A percentile compares a stretch with the other conserved stretches of the same genome.
Evolutionary conservation across 1,140 invertebrate species (phyloP).

Genomic region (Neodiprion pinetum): DNA sequence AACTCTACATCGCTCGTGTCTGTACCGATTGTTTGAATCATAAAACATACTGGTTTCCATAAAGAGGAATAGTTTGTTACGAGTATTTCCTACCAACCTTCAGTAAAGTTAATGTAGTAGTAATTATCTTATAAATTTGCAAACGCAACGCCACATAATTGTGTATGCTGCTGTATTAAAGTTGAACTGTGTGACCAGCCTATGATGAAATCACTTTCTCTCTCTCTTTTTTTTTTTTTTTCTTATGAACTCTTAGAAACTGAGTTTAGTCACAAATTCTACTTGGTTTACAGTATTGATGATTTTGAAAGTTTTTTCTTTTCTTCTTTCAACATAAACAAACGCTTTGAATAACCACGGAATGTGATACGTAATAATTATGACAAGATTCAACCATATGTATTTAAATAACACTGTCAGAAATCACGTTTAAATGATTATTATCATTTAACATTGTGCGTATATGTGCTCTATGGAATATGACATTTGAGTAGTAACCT

Average conservation of each 20-base stretch:
- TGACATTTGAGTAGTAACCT: too few relatives aligned
- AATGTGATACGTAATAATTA: too few relatives aligned
- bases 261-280: not conserved
- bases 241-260: not conserved
- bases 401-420: too few relatives aligned
- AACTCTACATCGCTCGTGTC: slow-evolving; percentile 21
- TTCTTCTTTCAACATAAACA: too few relatives aligned
- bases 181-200: not conserved
- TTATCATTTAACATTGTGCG: too few relatives aligned
- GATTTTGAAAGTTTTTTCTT: too few relatives aligned
- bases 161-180: not conserved
- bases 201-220: not conserved
- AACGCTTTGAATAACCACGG: too few relatives aligned
- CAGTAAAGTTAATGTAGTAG: not conserved
- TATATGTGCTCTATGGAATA: too few relatives aligned
- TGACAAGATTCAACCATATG: too few relatives aligned
- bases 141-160: not conserved
- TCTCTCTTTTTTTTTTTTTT: not conserved
- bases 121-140: too few relatives aligned
- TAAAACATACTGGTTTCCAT: slow-evolving; percentile 32
- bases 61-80: slow-evolving; percentile 36
- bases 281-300: too few relatives aligned
- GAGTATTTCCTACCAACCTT: not conserved
- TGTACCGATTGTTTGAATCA: slow-evolving; percentile 20
- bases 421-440: too few relatives aligned